Evolutionary conservation across 2,113 vertebrate species (phyloP).

Genomic region (Chaetops frenatus): DNA sequence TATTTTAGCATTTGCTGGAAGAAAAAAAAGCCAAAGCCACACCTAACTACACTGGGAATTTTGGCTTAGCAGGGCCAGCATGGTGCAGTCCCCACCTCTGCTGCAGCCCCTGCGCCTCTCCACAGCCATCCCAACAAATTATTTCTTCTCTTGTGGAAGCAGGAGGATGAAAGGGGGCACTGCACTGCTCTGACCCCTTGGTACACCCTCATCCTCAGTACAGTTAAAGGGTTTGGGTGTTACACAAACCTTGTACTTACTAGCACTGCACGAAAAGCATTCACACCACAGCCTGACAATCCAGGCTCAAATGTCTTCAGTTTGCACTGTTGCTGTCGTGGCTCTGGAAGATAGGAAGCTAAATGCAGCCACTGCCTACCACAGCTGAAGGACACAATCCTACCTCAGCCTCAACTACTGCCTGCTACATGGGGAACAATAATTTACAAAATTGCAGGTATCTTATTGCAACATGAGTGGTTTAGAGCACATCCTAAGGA

Average conservation of each 20-base stretch:
- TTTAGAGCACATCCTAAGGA: neutral
- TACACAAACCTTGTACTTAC: neutral
- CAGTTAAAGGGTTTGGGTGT: neutral
- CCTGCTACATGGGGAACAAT: neutral
- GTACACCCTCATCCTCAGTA: no score
- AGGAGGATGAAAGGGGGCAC: neutral
- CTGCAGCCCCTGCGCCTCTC: neutral
- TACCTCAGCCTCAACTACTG: neutral
- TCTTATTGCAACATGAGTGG: neutral
- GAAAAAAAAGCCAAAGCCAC: neutral
- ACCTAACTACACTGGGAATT: accelerated
- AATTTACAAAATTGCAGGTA: neutral
- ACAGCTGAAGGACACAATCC: neutral
- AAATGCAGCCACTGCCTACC: neutral
- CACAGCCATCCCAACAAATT: neutral
- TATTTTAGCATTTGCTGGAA: neutral
- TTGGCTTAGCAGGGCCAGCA: neutral
- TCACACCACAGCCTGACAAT: accelerated
- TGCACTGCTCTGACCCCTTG: neutral
- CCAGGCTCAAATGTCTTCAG: accelerated
- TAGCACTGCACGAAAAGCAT: neutral
- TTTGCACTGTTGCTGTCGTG: accelerated
- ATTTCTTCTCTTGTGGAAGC: neutral
- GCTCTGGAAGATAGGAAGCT: neutral
- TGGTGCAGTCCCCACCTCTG: accelerated